A percentile compares a stretch with the other conserved stretches of the same genome.
Evolutionary conservation across 2,113 vertebrate genomes (phyloP).

Genomic region (Globicephala melas): DNA sequence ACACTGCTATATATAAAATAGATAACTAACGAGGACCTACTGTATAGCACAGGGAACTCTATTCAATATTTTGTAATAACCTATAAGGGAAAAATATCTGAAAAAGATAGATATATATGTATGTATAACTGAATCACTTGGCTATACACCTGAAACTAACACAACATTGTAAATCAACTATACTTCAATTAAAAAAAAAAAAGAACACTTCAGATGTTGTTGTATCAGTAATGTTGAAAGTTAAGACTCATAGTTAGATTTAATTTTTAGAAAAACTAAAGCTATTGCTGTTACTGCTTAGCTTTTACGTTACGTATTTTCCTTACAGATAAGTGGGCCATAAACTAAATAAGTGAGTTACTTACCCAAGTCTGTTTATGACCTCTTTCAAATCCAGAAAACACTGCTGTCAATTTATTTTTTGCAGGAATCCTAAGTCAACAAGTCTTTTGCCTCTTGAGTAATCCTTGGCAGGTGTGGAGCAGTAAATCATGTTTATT

Average conservation of each 20-base stretch:
- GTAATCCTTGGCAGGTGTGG: background rate
- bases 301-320: background rate
- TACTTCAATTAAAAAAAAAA: background rate
- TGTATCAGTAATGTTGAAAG: background rate
- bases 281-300: background rate
- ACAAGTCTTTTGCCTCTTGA: background rate
- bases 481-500: background rate
- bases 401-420: background rate
- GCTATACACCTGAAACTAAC: background rate
- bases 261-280: background rate
- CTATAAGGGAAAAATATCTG: background rate
- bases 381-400: slow-evolving; percentile 18
- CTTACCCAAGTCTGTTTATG: slow-evolving; percentile 8
- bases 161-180: background rate
- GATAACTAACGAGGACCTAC: background rate
- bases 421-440: background rate
- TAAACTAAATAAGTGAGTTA: background rate
- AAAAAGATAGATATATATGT: background rate
- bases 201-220: background rate
- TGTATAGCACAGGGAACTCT: background rate
- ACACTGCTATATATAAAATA: background rate
- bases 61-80: background rate
- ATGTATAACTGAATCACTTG: background rate
- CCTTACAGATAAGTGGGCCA: background rate
- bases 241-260: background rate